Base-by-base conservation (phyloP, 1,140 invertebrate genomes). In the Charaxes varanes region DNA sequence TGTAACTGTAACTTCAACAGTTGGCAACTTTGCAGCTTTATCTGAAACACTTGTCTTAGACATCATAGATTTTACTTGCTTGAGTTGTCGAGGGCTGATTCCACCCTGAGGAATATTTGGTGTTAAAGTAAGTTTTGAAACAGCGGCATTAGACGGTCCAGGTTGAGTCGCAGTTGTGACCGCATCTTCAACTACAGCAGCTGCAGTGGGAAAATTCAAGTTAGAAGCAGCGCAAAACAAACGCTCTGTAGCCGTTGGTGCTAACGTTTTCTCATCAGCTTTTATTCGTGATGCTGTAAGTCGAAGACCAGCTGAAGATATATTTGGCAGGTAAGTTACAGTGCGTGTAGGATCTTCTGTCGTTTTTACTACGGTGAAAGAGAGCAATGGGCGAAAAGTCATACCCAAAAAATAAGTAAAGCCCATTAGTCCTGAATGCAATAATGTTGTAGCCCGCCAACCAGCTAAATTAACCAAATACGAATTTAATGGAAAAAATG, bases 381-480 rank as follows among this genome's bases (percentile, higher is more conserved):
- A 71, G 4, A 79, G 43, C 22, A 82, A 40, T 3, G 78, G 78
- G 31, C 60, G 48, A 60, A 50, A 82, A 11, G 65, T 38, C 71
- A 82, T 79, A 23, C 62, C 61, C 2, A 74, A 43, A 50, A 69
- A 82, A 35, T 56, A 82, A 30, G 64, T 66, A n/a, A 63, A 17
- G 6, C 61, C 73, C 46, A 79, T 62, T 5, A 82, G 42, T n/a
- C 89, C 90, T 44, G 88, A 90, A 81, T 94, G 92, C 16, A 91
- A 83, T 15, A 93, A 71, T 5, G 95, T 81, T 0, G 91, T 87
- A 6, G 81, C 79, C 37, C 91, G 87, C 95, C 95, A 97, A 2
- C 90, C 90, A 18, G 86, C 88, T 4, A 84, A 46, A 4, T 88
- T 71, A 6, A 95, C 87, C 14, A 97, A 83, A 16, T 73, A 60